A percentile compares a stretch with the other conserved stretches of the same genome.
These are phyloP conservation scores for Platycheirus albimanus DNA, from an alignment of 2,888 invertebrate genomes.

Conservation along the genomic window DNA sequence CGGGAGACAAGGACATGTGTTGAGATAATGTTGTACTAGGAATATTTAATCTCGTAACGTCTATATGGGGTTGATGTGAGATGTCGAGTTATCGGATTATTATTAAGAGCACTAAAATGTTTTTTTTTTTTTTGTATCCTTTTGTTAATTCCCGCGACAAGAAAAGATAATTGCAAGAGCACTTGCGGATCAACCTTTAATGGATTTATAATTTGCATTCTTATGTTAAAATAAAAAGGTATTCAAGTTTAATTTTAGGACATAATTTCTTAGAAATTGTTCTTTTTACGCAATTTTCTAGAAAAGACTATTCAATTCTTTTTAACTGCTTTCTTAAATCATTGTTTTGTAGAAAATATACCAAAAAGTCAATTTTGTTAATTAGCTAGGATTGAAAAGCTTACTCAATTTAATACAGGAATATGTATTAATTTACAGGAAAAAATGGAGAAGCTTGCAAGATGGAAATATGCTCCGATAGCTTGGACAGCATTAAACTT, in stretches of 20 bases:
- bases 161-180: slow-evolving; percentile 4
- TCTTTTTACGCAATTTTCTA: too few relatives aligned
- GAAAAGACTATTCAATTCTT: too few relatives aligned
- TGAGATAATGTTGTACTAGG: slow-evolving; percentile 61
- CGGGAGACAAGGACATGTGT: slow-evolving; percentile 68
- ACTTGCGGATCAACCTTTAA: slow-evolving; percentile 22
- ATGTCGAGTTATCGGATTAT: slow-evolving; percentile 63
- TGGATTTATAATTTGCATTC: background rate
- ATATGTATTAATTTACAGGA: too few relatives aligned
- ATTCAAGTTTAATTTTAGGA: background rate
- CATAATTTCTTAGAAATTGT: too few relatives aligned
- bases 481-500: too few relatives aligned
- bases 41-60: slow-evolving; percentile 63
- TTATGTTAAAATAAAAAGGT: background rate
- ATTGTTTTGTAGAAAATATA: too few relatives aligned
- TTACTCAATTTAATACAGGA: too few relatives aligned
- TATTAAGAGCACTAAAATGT: slow-evolving; percentile 47
- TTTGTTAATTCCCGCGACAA: slow-evolving; percentile 2
- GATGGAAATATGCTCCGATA: too few relatives aligned
- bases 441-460: too few relatives aligned
- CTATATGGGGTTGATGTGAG: slow-evolving; percentile 45
- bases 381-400: too few relatives aligned
- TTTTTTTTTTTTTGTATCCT: slow-evolving; percentile 17
- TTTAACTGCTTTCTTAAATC: too few relatives aligned
- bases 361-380: too few relatives aligned